These are phyloP conservation scores for Phrynosoma blainvillii DNA, from an alignment of 2,113 vertebrate species.

Conservation along the genomic window DNA sequence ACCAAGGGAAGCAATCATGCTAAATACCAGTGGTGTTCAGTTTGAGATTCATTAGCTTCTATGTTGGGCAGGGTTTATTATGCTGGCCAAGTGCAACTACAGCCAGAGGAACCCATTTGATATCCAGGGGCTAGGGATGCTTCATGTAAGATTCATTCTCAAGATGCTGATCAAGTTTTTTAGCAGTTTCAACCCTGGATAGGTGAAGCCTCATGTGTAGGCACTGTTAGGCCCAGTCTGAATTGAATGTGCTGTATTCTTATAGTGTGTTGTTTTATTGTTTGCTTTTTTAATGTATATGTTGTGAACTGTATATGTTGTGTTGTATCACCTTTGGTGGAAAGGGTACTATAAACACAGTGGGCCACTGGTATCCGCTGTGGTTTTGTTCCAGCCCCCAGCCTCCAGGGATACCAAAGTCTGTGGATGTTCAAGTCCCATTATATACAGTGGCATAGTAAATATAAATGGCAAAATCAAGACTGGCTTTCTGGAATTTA, in stretches of 20 bases:
- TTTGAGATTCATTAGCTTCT: background rate
- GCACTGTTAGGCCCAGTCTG: background rate
- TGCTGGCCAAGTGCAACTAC: background rate
- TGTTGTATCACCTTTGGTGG: too few species aligned
- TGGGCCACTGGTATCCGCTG: too few species aligned
- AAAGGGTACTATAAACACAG: too few species aligned
- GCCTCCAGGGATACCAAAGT: too few species aligned
- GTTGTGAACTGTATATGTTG: too few species aligned
- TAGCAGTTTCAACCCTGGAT: background rate
- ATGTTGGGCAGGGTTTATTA: background rate
- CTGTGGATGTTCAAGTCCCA: too few species aligned
- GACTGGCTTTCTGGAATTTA: too few species aligned
- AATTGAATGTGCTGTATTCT: background rate
- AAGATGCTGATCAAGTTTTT: background rate
- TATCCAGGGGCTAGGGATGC: background rate
- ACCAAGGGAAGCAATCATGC: background rate
- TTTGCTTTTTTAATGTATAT: too few species aligned
- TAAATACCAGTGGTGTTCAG: background rate
- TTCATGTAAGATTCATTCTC: background rate
- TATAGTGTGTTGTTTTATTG: background rate
- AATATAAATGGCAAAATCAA: too few species aligned
- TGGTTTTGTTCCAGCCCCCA: too few species aligned
- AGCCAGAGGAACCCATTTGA: background rate
- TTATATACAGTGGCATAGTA: too few species aligned
- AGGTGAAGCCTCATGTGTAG: background rate